Evolutionary conservation across 2,113 vertebrate species (phyloP).

Genomic region (Copsychus sechellarum): DNA sequence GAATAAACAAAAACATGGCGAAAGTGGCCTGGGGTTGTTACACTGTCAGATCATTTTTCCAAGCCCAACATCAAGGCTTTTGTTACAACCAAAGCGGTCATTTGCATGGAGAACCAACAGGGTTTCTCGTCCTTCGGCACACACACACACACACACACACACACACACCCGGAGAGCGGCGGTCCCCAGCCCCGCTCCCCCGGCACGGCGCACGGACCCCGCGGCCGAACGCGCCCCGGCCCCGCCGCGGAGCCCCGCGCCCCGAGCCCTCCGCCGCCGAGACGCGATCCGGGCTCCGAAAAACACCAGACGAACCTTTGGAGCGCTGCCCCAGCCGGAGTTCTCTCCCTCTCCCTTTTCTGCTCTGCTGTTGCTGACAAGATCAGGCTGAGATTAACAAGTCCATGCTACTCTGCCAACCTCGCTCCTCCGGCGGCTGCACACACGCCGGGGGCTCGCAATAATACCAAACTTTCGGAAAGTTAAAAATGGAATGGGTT

Average conservation of each 20-base stretch:
- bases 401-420: slow-evolving; percentile 59
- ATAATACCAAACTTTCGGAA: slow-evolving; percentile 51
- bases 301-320: slow-evolving; percentile 57
- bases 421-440: not conserved
- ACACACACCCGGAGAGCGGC: not conserved
- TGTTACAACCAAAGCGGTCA: slow-evolving; percentile 75
- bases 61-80: slow-evolving; percentile 75
- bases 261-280: fast-evolving
- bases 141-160: not conserved
- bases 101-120: slow-evolving; percentile 75
- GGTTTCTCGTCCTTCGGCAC: slow-evolving; percentile 49
- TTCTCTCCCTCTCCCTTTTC: slow-evolving; percentile 10
- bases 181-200: not conserved
- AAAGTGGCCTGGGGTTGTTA: slow-evolving; percentile 76
- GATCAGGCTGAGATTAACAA: slow-evolving; percentile 74
- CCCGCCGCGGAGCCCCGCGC: not conserved
- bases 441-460: slow-evolving; percentile 18
- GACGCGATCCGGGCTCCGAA: not conserved
- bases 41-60: slow-evolving; percentile 72
- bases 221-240: not conserved
- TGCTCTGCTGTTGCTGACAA: slow-evolving; percentile 62
- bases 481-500: slow-evolving; percentile 34
- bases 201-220: not conserved
- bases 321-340: slow-evolving; percentile 73
- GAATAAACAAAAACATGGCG: slow-evolving; percentile 80